Evolutionary conservation across 1,140 invertebrate species (phyloP).

Genomic region (Drosophila pectinifera): DNA sequence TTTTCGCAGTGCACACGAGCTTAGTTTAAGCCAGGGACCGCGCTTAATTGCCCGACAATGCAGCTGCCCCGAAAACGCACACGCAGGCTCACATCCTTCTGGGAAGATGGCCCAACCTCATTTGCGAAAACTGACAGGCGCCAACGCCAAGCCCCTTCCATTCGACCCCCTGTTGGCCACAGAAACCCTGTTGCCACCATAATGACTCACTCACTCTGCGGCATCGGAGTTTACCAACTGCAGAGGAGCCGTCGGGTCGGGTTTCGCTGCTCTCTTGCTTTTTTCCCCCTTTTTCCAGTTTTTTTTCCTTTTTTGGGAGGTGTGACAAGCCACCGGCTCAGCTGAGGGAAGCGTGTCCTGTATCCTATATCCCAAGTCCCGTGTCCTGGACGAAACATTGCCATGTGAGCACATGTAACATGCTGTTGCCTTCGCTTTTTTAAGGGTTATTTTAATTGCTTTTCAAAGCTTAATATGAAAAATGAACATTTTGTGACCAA

Average conservation of each 20-base stretch:
- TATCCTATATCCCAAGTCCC: slow-evolving; percentile 18
- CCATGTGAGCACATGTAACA: slow-evolving; percentile 22
- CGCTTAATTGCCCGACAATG: slow-evolving; percentile 39
- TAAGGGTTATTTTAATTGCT: slow-evolving; percentile 38
- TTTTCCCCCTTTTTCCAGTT: background rate
- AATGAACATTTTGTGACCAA: slow-evolving; percentile 29
- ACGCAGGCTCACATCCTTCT: slow-evolving; percentile 25
- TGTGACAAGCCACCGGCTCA: slow-evolving; percentile 46
- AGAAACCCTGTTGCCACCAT: slow-evolving; percentile 35
- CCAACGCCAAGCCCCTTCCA: slow-evolving; percentile 24
- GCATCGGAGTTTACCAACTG: slow-evolving; percentile 37
- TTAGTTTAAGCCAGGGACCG: slow-evolving; percentile 23
- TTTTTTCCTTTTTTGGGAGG: slow-evolving; percentile 24
- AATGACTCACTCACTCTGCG: slow-evolving; percentile 51
- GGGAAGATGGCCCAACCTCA: slow-evolving; percentile 26
- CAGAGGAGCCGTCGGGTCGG: slow-evolving; percentile 15
- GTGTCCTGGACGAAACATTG: slow-evolving; percentile 9
- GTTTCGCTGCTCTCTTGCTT: slow-evolving; percentile 33
- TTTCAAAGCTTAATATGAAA: slow-evolving; percentile 37
- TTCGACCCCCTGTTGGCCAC: slow-evolving; percentile 9
- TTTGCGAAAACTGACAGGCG: slow-evolving; percentile 42
- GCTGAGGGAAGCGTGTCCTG: slow-evolving; percentile 35
- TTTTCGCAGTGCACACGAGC: slow-evolving; percentile 15
- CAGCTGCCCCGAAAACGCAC: slow-evolving; percentile 31
- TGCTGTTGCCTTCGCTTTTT: slow-evolving; percentile 5